These are phyloP conservation scores for Esox niger DNA, from an alignment of 2,113 vertebrate species.

Conservation along the genomic window DNA sequence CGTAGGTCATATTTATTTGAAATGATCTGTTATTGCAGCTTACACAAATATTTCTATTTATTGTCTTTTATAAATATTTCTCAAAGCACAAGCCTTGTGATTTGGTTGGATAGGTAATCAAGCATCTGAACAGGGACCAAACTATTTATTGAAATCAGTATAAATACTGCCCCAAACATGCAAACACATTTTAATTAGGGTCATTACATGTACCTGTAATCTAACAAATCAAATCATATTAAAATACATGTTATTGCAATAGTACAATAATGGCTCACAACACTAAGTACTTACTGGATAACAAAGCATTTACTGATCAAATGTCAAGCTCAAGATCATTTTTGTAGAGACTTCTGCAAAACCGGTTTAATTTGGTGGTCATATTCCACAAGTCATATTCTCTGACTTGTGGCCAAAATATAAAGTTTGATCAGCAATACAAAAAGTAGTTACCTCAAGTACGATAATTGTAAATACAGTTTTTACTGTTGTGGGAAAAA, in stretches of 20 bases:
- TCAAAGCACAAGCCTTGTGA: constrained; percentile 7
- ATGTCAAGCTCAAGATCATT: background rate
- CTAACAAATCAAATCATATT: background rate
- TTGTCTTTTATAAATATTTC: constrained; percentile 27
- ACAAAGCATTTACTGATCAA: background rate
- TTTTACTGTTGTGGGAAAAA: no score
- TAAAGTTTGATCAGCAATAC: constrained; percentile 19
- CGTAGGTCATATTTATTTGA: no score
- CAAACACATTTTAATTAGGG: background rate
- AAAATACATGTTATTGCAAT: background rate
- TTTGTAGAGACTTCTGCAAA: no score
- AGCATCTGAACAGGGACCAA: constrained; percentile 34
- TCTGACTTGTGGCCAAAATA: background rate
- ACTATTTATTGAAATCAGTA: constrained; percentile 15
- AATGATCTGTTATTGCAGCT: no score
- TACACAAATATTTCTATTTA: background rate
- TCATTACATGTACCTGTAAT: no score
- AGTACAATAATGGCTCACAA: background rate
- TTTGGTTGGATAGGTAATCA: constrained; percentile 20
- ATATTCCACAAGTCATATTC: no score
- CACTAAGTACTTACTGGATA: background rate
- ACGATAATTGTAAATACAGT: background rate
- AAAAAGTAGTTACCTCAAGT: constrained; percentile 17
- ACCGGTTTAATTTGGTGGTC: no score
- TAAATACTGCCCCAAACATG: background rate